Conservation (phyloP, 2,113 vertebrate species). For the Nibea coibor region DNA sequence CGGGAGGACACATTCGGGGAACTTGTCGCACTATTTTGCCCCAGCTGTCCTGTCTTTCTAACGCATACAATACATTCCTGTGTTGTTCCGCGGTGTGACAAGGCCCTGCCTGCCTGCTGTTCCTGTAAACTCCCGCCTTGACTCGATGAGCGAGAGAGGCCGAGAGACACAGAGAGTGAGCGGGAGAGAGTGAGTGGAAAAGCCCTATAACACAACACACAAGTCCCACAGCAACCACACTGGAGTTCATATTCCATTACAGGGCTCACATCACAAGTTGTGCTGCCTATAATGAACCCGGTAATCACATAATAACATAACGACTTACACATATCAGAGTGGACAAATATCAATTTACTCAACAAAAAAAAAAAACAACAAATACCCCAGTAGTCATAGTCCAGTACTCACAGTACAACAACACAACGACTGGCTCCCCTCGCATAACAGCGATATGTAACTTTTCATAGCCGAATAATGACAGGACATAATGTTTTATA, state of each 20-base stretch:
- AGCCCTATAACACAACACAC: slow-evolving; percentile 66
- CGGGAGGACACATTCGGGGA: slow-evolving; percentile 57
- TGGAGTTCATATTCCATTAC: slow-evolving; percentile 68
- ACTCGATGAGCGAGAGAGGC: slow-evolving; percentile 75
- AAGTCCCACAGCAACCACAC: slow-evolving; percentile 63
- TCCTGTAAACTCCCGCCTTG: slow-evolving; percentile 89
- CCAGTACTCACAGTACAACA: neutral
- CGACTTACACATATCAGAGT: slow-evolving; percentile 20
- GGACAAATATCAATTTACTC: slow-evolving; percentile 38
- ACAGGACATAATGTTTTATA: neutral
- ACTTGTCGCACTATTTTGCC: slow-evolving; percentile 84
- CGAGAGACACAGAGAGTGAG: slow-evolving; percentile 48
- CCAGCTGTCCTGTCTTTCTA: slow-evolving; percentile 83
- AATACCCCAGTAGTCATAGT: slow-evolving; percentile 8
- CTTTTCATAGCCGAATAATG: neutral
- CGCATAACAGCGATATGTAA: neutral
- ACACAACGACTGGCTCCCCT: neutral
- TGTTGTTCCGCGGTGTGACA: slow-evolving; percentile 85
- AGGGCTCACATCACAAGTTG: slow-evolving; percentile 51
- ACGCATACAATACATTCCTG: slow-evolving; percentile 89
- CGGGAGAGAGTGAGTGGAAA: slow-evolving; percentile 62
- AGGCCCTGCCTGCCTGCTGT: slow-evolving; percentile 86
- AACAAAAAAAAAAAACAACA: slow-evolving; percentile 17
- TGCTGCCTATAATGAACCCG: slow-evolving; percentile 40
- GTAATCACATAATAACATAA: slow-evolving; percentile 51